Evolutionary conservation across 2,888 invertebrate genomes (phyloP).

Genomic region (Empis stercorea): DNA sequence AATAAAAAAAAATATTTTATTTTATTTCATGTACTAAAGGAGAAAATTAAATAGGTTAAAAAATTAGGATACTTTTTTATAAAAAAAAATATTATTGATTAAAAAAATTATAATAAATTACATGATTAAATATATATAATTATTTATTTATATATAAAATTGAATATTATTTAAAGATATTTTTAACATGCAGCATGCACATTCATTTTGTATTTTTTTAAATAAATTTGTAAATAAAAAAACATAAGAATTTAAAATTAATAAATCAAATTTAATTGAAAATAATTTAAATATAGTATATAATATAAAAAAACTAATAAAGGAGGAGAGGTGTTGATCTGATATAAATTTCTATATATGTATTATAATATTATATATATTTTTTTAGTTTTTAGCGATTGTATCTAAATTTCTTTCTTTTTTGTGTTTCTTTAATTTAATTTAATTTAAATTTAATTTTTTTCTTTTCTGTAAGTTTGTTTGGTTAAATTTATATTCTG

Average conservation of each 20-base stretch:
- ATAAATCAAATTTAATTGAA: conserved; percentile 12
- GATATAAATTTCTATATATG: conserved; percentile 12
- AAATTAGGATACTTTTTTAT: too few relatives aligned
- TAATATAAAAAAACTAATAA: conserved; percentile 9
- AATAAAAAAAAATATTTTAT: too few relatives aligned
- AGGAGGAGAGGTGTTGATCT: conserved; percentile 38
- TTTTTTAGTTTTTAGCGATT: conserved; percentile 1
- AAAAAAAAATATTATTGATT: too few relatives aligned
- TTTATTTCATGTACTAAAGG: too few relatives aligned
- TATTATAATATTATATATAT: background rate
- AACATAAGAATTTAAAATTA: conserved; percentile 13
- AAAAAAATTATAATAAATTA: too few relatives aligned
- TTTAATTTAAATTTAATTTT: too few relatives aligned
- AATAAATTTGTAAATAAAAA: conserved; percentile 7
- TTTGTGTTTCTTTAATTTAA: conserved; percentile 7
- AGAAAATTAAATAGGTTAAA: too few relatives aligned
- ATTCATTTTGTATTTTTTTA: conserved; percentile 12
- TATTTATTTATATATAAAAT: background rate
- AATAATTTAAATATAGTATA: conserved; percentile 6
- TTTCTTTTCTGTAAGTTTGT: conserved; percentile 8
- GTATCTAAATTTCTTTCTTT: conserved; percentile 6
- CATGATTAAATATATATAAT: background rate
- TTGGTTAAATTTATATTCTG: too few relatives aligned
- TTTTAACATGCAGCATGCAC: conserved; percentile 20
- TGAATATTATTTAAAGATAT: background rate